Conservation (phyloP, 2,888 invertebrate species). For the Erpobdella octoculata region DNA sequence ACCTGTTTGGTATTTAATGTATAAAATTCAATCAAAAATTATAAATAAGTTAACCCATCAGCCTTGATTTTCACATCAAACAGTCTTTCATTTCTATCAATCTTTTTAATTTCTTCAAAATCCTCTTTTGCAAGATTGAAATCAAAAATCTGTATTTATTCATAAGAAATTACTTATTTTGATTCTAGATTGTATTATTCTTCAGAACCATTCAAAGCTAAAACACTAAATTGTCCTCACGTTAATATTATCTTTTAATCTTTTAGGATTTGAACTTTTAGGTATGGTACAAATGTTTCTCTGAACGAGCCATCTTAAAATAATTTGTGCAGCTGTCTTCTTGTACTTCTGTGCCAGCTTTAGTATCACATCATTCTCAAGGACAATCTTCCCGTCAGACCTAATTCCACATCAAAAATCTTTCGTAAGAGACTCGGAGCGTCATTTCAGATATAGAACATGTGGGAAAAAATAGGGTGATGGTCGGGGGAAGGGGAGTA, state of each 20-base stretch:
- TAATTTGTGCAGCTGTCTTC: conserved; percentile 49
- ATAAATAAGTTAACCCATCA: conserved; percentile 25
- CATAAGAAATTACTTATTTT: conserved; percentile 16
- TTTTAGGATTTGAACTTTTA: conserved; percentile 68
- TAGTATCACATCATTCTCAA: conserved; percentile 44
- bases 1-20: background rate
- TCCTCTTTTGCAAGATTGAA: conserved; percentile 43
- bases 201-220: too few species aligned
- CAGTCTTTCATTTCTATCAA: conserved; percentile 30
- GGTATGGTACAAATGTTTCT: conserved; percentile 70
- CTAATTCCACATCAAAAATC: too few species aligned
- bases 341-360: conserved; percentile 44
- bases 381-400: too few species aligned
- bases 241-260: conserved; percentile 68
- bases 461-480: too few species aligned
- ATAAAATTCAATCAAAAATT: background rate
- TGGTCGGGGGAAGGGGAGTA: too few species aligned
- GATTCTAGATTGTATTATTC: too few species aligned
- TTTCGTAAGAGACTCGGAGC: too few species aligned
- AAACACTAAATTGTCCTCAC: too few species aligned
- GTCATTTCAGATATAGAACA: too few species aligned
- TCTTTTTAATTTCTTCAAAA: conserved; percentile 38
- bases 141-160: conserved; percentile 43
- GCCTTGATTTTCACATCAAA: conserved; percentile 23
- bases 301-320: conserved; percentile 67